Conservation (phyloP, 2,797 vertebrate genomes). For the Amblyopsis hoosieri region DNA sequence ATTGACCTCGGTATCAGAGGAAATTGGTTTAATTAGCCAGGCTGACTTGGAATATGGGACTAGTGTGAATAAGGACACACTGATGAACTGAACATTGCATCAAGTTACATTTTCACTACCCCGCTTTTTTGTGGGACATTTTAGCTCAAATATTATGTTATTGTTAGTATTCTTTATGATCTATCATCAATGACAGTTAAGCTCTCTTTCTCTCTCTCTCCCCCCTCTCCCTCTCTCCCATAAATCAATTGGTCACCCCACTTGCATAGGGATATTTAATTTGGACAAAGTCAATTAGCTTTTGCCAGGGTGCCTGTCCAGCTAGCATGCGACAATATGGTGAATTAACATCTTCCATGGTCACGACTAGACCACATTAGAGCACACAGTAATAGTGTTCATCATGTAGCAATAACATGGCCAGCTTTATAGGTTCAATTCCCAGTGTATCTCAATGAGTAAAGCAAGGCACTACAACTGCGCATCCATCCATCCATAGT, state of each 20-base stretch:
- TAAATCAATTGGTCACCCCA: constrained; percentile 88
- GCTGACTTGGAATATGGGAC: constrained; percentile 56
- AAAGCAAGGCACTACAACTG: too few relatives aligned
- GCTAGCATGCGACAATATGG: constrained; percentile 24
- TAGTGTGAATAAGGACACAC: not conserved
- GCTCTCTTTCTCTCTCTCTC: not conserved
- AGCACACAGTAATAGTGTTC: not conserved
- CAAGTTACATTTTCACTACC: too few relatives aligned
- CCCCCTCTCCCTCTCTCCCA: constrained; percentile 37
- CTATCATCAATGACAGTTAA: too few relatives aligned
- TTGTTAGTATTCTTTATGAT: too few relatives aligned
- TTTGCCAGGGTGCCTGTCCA: constrained; percentile 84
- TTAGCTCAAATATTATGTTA: too few relatives aligned
- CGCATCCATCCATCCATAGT: not conserved
- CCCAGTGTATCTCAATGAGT: not conserved
- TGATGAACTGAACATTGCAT: not conserved
- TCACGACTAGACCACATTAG: not conserved
- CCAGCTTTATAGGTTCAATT: not conserved
- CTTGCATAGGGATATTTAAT: constrained; percentile 89
- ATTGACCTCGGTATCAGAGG: constrained; percentile 89
- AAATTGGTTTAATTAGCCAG: constrained; percentile 90
- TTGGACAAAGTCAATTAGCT: constrained; percentile 90
- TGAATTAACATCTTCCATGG: too few relatives aligned
- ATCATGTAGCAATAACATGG: too few relatives aligned
- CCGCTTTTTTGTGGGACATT: too few relatives aligned